Conservation (phyloP, 2,888 invertebrate species). For the Elegia similella region DNA sequence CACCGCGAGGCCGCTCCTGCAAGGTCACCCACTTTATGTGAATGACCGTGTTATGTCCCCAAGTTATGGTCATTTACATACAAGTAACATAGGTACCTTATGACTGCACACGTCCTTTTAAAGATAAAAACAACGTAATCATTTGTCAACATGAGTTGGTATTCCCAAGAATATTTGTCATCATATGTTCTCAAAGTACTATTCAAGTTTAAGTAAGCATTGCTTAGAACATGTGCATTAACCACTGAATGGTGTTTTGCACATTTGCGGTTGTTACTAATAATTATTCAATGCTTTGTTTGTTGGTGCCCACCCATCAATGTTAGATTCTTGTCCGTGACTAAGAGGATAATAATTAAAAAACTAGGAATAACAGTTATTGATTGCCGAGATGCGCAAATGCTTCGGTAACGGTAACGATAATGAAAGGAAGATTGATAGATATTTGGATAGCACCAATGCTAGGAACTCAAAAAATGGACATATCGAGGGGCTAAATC, state of each 20-base stretch:
- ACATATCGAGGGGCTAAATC: no score
- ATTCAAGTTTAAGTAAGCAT: neutral
- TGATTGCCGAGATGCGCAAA: neutral
- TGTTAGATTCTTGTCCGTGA: no score
- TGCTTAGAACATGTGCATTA: neutral
- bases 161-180: neutral
- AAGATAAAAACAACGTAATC: neutral
- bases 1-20: conserved; percentile 26
- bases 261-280: neutral
- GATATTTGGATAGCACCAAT: no score
- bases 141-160: neutral
- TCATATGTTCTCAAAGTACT: neutral
- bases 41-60: conserved; percentile 25
- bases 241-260: neutral
- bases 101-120: neutral
- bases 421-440: neutral
- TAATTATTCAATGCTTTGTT: no score
- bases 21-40: conserved; percentile 33
- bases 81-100: neutral
- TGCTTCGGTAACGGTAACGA: neutral
- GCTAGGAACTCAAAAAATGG: no score
- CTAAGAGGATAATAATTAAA: no score
- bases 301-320: no score
- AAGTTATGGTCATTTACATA: conserved; percentile 1
- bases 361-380: no score